phyloP scores from a whole-genome alignment of 2,113 vertebrate species.

The Hypanus sabinus region DNA sequence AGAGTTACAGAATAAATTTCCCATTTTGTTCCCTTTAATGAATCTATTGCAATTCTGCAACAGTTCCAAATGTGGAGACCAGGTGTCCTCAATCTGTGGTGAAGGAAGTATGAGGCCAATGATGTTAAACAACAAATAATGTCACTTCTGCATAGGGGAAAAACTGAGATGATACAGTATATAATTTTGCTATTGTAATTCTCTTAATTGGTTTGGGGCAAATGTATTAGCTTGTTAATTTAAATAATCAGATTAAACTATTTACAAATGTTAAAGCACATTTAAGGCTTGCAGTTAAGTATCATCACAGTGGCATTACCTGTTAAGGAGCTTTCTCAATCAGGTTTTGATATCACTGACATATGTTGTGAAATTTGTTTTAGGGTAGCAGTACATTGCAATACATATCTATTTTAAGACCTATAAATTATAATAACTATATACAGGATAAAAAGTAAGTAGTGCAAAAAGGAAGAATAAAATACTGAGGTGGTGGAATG shows the following conservation, averaged over 20 bases:
- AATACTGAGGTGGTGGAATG: no score
- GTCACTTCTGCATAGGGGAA: neutral
- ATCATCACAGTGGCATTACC: neutral
- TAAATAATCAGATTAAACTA: no score
- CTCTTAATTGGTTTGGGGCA: neutral
- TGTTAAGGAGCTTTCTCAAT: no score
- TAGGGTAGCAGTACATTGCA: no score
- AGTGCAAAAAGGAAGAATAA: no score
- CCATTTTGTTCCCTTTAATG: neutral
- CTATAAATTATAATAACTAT: no score
- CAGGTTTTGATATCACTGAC: no score
- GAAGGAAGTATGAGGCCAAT: neutral
- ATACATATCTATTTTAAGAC: no score
- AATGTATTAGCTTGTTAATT: neutral
- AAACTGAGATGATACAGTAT: neutral
- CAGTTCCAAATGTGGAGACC: neutral
- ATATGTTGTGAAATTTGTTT: no score
- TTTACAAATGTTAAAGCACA: no score
- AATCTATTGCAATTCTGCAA: neutral
- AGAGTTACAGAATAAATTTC: neutral
- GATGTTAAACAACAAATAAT: neutral
- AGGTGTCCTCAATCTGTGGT: neutral
- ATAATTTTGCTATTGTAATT: neutral
- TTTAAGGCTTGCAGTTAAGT: neutral
- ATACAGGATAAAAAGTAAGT: no score